Conservation (phyloP, 2,113 vertebrate species). For the Notechis scutatus region DNA sequence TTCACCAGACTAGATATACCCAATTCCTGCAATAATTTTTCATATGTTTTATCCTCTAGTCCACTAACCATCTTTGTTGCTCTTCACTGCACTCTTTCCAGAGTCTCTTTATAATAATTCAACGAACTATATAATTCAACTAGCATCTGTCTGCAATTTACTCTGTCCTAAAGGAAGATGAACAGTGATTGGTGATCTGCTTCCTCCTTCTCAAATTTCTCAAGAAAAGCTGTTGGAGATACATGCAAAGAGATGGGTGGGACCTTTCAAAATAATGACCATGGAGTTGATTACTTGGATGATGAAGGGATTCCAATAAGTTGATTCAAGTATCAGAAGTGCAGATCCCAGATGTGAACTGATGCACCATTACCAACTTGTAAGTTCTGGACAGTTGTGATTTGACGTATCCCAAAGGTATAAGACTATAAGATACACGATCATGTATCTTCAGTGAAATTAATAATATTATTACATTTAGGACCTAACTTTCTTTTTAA, state of each 20-base stretch:
- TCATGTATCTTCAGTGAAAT: neutral
- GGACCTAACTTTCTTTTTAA: neutral
- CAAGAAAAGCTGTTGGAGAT: neutral
- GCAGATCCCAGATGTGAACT: neutral
- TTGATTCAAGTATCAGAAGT: neutral
- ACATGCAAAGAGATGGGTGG: neutral
- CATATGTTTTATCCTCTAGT: too few relatives aligned
- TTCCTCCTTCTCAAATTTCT: neutral
- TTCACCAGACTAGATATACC: too few relatives aligned
- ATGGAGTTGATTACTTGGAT: neutral
- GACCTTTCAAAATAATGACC: neutral
- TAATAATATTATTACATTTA: neutral
- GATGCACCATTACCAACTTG: neutral
- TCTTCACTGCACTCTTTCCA: too few relatives aligned
- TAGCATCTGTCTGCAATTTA: neutral
- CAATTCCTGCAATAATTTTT: too few relatives aligned
- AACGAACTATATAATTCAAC: neutral
- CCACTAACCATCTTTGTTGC: too few relatives aligned
- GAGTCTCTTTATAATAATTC: neutral
- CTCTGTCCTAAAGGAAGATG: neutral
- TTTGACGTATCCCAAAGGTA: neutral
- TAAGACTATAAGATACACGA: neutral
- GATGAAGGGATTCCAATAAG: neutral
- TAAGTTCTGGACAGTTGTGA: neutral
- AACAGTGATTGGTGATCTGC: neutral